These are phyloP conservation scores for Cromileptes altivelis DNA, from an alignment of 2,113 vertebrate species.

Conservation along the genomic window DNA sequence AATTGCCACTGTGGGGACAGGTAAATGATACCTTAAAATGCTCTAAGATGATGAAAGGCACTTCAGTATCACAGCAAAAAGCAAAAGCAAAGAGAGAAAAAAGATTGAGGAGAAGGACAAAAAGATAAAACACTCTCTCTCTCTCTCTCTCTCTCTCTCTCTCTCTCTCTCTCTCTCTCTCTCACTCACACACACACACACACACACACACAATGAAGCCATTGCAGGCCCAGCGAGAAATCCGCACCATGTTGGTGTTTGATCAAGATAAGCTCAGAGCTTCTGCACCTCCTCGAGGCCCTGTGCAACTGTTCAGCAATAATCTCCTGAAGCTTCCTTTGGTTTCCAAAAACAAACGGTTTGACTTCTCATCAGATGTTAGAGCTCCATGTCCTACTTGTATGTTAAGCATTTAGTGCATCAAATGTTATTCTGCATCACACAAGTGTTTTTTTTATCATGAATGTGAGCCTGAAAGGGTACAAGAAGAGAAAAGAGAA, in stretches of 20 bases:
- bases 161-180: too few relatives aligned
- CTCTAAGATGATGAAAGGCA: slow-evolving; percentile 12
- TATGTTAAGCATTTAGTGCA: neutral
- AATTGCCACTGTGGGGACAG: neutral
- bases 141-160: too few relatives aligned
- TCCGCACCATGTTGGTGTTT: slow-evolving; percentile 7
- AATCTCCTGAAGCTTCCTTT: slow-evolving; percentile 32
- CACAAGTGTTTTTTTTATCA: neutral
- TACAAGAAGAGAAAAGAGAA: too few relatives aligned
- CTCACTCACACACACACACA: neutral
- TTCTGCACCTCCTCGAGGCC: slow-evolving; percentile 6
- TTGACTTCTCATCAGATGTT: slow-evolving; percentile 2
- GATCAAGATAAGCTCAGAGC: slow-evolving; percentile 38
- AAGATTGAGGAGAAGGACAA: neutral
- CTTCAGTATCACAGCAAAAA: neutral
- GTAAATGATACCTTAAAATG: slow-evolving; percentile 9
- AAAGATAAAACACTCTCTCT: neutral
- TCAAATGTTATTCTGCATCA: neutral
- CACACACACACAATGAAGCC: neutral
- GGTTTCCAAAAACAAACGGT: slow-evolving; percentile 9
- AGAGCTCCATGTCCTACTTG: neutral
- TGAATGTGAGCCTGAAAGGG: neutral
- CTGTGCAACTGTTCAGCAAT: slow-evolving; percentile 1
- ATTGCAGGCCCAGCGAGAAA: slow-evolving; percentile 11
- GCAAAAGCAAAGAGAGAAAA: neutral